phyloP scores from a whole-genome alignment of 1,140 invertebrate species.

The Micrasema minimum region DNA sequence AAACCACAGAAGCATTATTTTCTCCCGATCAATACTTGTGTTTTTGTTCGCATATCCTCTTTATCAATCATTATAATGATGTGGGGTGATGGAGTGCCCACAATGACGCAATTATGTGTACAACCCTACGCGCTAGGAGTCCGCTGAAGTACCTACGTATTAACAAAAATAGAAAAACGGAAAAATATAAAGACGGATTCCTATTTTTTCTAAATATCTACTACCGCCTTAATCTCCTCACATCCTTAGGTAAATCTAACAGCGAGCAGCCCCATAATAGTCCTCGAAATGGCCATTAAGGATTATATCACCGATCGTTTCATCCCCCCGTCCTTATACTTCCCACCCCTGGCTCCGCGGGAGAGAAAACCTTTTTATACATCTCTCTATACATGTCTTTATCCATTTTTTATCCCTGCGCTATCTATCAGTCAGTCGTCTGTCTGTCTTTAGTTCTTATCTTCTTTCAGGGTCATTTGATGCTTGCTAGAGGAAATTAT shows the following conservation, averaged over 20 bases:
- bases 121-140: no score
- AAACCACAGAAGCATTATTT: no score
- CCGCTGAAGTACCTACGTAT: no score
- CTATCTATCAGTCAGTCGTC: constrained; percentile 49
- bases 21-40: no score
- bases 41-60: no score
- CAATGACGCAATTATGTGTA: no score
- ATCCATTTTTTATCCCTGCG: constrained; percentile 51
- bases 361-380: constrained; percentile 36
- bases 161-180: no score
- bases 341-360: constrained; percentile 6
- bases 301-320: constrained; percentile 50
- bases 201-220: constrained; percentile 31
- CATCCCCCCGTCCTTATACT: constrained; percentile 21
- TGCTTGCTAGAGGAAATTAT: constrained; percentile 51
- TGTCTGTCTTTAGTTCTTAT: constrained; percentile 49
- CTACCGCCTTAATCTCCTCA: constrained; percentile 30
- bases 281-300: constrained; percentile 50
- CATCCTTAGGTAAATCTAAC: constrained; percentile 40
- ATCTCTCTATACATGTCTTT: no score
- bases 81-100: no score
- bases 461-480: constrained; percentile 53
- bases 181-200: constrained; percentile 18
- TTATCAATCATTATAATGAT: no score
- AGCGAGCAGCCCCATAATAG: constrained; percentile 37